Evolutionary conservation across 23 tunicate genomes (phyloP), one percentile per base, ranked within the genome.

Genomic region (Corella eumyota): DNA sequence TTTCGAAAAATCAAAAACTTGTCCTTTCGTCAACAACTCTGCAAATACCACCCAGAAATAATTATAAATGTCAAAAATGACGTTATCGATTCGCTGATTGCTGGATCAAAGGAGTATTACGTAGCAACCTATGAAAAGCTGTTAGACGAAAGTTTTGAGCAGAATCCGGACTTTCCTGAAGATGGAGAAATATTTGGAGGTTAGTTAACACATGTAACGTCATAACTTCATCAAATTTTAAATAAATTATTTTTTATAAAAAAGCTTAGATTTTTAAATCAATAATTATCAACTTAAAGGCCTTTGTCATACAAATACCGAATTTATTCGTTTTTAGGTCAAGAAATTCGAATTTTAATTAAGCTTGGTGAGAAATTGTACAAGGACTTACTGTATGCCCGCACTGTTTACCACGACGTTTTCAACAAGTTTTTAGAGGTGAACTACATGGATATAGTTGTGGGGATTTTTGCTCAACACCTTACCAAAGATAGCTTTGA

Each of bases 391-490:
- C 31, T 71, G 53, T 19, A 69, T 29, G 95, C 70, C 4, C 61
- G 66, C 35, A 64, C 67, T 5, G 35, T 64, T 31, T 85, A 77
- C 49, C 74, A 77, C 56, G 62, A 31, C 6, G 80, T 85, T 11
- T 85, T 85, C 32, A 38, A 53, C 27, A 85, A 77, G 30, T 35
- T 77, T 23, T 60, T 85, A 27, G 76, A 76, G 37, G 71, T 85
- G 60, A 66, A 77, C 62, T 85, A 85, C 73, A 34, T 69, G 35
- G 32, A 73, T 23, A 49, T 60, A 32, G 80, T 77, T 11, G 31
- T 28, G 55, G 65, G 36, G 3, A 52, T 67, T 0, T 33, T 77
- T 7, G 73, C 59, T 44, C 58, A 65, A 6, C 68, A 64, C 15
- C 54, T 85, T 2, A 65, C 85, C 1, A 38, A 29, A 11, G 95